Evolutionary conservation across 2,888 invertebrate species (phyloP).

Genomic region (Macrophya alboannulata): DNA sequence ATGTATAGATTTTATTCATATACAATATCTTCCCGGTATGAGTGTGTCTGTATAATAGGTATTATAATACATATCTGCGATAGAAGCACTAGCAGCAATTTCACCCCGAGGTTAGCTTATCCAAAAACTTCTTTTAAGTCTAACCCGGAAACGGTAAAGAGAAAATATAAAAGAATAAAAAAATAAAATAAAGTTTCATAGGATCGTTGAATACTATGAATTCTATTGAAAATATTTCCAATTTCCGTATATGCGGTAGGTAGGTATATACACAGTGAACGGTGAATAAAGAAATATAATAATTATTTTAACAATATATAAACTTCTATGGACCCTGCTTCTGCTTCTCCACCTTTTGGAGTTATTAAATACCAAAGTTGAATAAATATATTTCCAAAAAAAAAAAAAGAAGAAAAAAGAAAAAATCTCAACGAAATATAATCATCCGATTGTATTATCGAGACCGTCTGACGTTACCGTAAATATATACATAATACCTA

Average conservation of each 20-base stretch:
- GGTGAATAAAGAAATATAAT: constrained; percentile 1
- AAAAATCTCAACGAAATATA: not conserved
- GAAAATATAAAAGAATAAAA: too few relatives aligned
- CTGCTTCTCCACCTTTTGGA: not conserved
- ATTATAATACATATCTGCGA: not conserved
- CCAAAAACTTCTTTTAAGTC: constrained; percentile 15
- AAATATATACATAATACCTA: not conserved
- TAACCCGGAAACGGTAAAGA: constrained; percentile 21
- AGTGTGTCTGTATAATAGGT: not conserved
- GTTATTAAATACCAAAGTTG: constrained; percentile 2
- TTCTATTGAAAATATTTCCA: constrained; percentile 36
- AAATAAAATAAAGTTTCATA: constrained; percentile 18
- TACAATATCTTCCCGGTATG: not conserved
- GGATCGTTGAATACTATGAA: constrained; percentile 7
- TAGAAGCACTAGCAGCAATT: not conserved
- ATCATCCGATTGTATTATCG: not conserved
- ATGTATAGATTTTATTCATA: not conserved
- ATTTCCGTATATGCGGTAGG: constrained; percentile 19
- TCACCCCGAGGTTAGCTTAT: constrained; percentile 21
- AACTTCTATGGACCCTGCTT: not conserved
- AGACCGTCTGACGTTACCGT: not conserved
- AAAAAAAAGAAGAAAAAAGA: not conserved
- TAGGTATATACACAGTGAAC: not conserved
- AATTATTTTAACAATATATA: constrained; percentile 20
- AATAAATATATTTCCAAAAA: not conserved